These are phyloP conservation scores for Brienomyrus brachyistius DNA, from an alignment of 2,113 vertebrate genomes.

Conservation along the genomic window DNA sequence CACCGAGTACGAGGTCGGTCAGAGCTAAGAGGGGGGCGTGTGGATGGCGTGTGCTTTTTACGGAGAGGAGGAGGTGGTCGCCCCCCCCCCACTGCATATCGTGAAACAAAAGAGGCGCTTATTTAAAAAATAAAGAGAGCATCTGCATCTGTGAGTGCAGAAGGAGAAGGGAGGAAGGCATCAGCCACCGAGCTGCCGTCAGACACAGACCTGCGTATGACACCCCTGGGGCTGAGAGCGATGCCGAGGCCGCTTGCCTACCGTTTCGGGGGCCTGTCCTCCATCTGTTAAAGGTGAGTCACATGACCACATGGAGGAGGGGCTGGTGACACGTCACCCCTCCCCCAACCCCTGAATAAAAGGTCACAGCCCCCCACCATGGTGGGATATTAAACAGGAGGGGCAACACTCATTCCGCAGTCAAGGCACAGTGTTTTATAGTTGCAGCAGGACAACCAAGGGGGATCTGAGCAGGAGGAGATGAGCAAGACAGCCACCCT, in stretches of 20 bases:
- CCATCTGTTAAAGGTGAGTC: conserved; percentile 1
- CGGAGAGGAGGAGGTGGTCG: neutral
- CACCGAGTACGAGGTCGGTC: neutral
- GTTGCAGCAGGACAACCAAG: neutral
- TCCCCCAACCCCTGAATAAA: neutral
- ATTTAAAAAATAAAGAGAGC: neutral
- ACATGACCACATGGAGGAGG: neutral
- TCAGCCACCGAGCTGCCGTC: neutral
- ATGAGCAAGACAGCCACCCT: neutral
- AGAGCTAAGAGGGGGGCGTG: neutral
- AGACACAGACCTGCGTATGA: neutral
- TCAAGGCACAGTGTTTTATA: neutral
- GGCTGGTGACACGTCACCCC: neutral
- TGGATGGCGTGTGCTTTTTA: neutral
- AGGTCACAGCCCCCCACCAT: neutral
- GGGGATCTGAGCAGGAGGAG: neutral
- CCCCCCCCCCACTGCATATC: neutral
- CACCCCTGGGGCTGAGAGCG: neutral
- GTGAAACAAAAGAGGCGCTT: neutral
- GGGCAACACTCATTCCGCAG: neutral
- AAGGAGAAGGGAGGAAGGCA: neutral
- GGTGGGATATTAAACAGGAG: neutral
- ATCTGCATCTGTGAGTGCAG: neutral
- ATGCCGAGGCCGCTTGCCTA: neutral
- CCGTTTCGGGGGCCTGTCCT: neutral